Conservation (phyloP, 2,888 invertebrate species). For the Tachina lurida region DNA sequence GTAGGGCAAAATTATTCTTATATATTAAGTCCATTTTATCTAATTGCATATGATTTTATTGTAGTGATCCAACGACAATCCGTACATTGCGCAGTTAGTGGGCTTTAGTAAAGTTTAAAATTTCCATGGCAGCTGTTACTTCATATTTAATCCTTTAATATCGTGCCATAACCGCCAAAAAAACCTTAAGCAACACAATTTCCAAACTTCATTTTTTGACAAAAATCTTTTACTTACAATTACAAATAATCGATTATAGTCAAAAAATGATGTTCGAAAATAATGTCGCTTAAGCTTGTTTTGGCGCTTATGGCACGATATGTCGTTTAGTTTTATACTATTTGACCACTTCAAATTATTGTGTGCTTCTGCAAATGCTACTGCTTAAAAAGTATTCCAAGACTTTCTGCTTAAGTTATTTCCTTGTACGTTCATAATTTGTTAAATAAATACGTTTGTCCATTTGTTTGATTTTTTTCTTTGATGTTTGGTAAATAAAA, state of each 20-base stretch:
- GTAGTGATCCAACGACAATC: too few relatives aligned
- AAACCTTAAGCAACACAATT: not conserved
- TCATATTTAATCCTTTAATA: too few relatives aligned
- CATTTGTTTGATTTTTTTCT: constrained; percentile 14
- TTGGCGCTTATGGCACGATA: not conserved
- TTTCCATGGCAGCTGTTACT: too few relatives aligned
- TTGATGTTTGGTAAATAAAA: constrained; percentile 3
- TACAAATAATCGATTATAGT: not conserved
- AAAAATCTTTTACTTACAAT: not conserved
- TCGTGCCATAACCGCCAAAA: not conserved
- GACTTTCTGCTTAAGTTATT: not conserved
- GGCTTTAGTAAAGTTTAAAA: too few relatives aligned
- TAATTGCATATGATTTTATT: too few relatives aligned
- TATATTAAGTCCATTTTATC: too few relatives aligned
- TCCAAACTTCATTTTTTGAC: too few relatives aligned
- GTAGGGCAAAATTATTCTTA: too few relatives aligned
- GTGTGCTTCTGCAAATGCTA: constrained; percentile 39
- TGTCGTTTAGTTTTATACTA: not conserved
- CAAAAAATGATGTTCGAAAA: not conserved
- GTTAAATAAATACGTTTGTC: constrained; percentile 44
- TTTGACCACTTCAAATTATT: not conserved
- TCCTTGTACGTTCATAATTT: constrained; percentile 17
- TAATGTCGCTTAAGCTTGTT: too few relatives aligned
- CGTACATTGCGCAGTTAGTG: too few relatives aligned
- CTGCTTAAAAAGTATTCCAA: constrained; percentile 22